Evolutionary conservation across 2,888 invertebrate species (phyloP).

Genomic region (Polyploca ridens): DNA sequence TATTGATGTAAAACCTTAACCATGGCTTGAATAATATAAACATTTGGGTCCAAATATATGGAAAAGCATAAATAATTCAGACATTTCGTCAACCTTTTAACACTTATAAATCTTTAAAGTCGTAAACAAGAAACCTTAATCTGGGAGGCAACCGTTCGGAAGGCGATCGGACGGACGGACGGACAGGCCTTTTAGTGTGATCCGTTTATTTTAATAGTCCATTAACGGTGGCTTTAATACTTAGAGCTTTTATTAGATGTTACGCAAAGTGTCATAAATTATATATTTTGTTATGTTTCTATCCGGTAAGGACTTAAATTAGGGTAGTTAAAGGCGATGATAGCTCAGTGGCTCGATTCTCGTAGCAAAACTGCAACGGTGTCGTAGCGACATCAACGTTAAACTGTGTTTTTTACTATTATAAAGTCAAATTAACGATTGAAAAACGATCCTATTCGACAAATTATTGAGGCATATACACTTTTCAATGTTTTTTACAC

Average conservation of each 20-base stretch:
- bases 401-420: too few relatives aligned
- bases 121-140: constrained; percentile 12
- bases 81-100: constrained; percentile 11
- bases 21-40: too few relatives aligned
- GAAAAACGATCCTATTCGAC: too few relatives aligned
- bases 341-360: too few relatives aligned
- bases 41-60: not conserved
- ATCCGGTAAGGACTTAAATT: too few relatives aligned
- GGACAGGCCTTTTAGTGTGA: constrained; percentile 47
- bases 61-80: not conserved
- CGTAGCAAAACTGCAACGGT: too few relatives aligned
- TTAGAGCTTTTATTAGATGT: not conserved
- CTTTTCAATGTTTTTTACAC: too few relatives aligned
- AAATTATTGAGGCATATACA: too few relatives aligned
- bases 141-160: constrained; percentile 36
- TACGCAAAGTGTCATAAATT: not conserved
- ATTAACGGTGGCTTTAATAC: constrained; percentile 8
- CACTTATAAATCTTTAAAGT: constrained; percentile 10
- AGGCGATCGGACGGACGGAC: constrained; percentile 45
- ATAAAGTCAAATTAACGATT: too few relatives aligned
- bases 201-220: constrained; percentile 30
- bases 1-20: not conserved
- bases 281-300: not conserved
- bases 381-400: too few relatives aligned
- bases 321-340: not conserved